These are phyloP conservation scores for Lasiurus borealis DNA, from an alignment of 2,113 vertebrate genomes.

Conservation along the genomic window DNA sequence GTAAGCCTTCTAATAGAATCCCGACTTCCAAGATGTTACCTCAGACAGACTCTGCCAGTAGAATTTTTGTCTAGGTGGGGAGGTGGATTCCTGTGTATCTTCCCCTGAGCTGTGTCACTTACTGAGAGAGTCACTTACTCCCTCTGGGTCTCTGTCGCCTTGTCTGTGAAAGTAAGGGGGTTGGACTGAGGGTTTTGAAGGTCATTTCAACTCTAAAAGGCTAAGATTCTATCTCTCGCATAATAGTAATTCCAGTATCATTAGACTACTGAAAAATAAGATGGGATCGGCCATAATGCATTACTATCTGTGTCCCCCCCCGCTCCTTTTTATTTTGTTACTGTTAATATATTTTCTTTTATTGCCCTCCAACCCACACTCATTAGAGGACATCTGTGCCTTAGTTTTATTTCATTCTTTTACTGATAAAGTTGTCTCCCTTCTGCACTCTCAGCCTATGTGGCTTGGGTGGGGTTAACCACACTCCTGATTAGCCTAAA, in stretches of 20 bases:
- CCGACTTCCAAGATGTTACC: background rate
- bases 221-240: background rate
- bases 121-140: background rate
- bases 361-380: background rate
- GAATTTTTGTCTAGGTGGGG: background rate
- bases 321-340: no score
- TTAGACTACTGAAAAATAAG: background rate
- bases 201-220: background rate
- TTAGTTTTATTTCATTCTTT: background rate
- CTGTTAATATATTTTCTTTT: background rate
- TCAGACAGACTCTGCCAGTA: background rate
- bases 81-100: background rate
- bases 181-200: background rate
- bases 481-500: background rate
- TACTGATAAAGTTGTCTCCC: background rate
- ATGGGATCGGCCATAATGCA: background rate
- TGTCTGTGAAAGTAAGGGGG: background rate
- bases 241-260: background rate
- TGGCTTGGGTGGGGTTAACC: background rate
- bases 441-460: background rate
- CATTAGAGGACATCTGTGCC: background rate
- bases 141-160: background rate
- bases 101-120: background rate
- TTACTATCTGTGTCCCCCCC: background rate
- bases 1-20: background rate